Base-by-base conservation (phyloP, 2,797 vertebrate genomes). In the Nannoperca australis region DNA sequence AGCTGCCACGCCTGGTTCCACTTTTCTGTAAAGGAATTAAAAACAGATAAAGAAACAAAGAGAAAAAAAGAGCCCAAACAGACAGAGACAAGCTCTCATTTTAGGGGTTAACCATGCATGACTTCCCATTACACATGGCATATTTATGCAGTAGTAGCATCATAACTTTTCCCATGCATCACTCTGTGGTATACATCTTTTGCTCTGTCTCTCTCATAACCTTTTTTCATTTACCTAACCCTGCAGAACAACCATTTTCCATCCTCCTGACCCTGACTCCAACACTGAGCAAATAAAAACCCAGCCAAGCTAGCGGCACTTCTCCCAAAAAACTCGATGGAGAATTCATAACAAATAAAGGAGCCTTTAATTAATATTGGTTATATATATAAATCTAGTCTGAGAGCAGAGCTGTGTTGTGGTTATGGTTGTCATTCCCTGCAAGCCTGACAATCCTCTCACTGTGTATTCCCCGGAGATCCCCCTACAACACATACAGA, bases 311-410 rank as follows among this genome's bases (percentile, higher is more conserved):
- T 22, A 51, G 56, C 5, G 1, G 67, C 78, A 72, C 70, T 55
- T 82, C 70, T 68, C 80, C 68, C 2, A 18, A 47, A 80, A 85
- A 91, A 78, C 78, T 71, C 79, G 64, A 79, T 4, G 4, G 61
- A 73, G 79, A 72, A 79, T 74, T 81, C 78, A 91, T 60, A 89
- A 91, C 87, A 92, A 89, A 90, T 87, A 91, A 70, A 86, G 70
- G 83, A 79, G 72, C 73, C 84, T 91, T 90, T 92, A 87, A 91
- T 93, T 93, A 90, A 91, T 91, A 90, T 86, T 1, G 13, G 22
- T 81, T 88, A 84, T 82, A 82, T 65, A 86, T 79, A 87, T 88
- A 90, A 91, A 88, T 91, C 70, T 79, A 38, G 64, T 73, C 73
- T 54, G 78, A 89, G 86, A 86, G 86, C 58, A 56, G 78, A 84